Evolutionary conservation across 2,113 vertebrate species (phyloP).

Genomic region (Eonycteris spelaea): DNA sequence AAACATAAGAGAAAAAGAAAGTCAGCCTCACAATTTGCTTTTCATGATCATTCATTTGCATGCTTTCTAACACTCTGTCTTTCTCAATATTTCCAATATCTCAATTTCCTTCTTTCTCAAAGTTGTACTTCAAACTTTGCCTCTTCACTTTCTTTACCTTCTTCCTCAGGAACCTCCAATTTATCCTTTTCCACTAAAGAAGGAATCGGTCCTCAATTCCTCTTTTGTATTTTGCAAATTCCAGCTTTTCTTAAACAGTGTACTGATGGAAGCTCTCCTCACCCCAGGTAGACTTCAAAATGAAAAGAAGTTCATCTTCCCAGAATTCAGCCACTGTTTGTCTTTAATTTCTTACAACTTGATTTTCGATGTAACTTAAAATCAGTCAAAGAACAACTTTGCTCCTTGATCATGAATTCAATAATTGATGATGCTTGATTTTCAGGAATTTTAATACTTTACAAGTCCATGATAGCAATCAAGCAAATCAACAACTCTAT

Average conservation of each 20-base stretch:
- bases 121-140: background rate
- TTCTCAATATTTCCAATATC: background rate
- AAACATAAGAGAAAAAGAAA: background rate
- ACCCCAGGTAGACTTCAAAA: background rate
- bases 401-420: background rate
- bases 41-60: background rate
- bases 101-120: background rate
- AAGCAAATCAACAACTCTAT: background rate
- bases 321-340: background rate
- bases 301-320: background rate
- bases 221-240: background rate
- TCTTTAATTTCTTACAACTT: background rate
- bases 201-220: background rate
- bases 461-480: background rate
- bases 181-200: background rate
- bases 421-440: background rate
- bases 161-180: background rate
- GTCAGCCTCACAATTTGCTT: background rate
- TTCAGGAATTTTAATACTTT: background rate
- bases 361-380: conserved; percentile 13
- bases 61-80: background rate
- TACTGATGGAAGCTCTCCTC: background rate
- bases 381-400: background rate
- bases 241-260: background rate
- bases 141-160: background rate